Evolutionary conservation across 2,113 vertebrate species (phyloP).

Genomic region (Fulmarus glacialis): DNA sequence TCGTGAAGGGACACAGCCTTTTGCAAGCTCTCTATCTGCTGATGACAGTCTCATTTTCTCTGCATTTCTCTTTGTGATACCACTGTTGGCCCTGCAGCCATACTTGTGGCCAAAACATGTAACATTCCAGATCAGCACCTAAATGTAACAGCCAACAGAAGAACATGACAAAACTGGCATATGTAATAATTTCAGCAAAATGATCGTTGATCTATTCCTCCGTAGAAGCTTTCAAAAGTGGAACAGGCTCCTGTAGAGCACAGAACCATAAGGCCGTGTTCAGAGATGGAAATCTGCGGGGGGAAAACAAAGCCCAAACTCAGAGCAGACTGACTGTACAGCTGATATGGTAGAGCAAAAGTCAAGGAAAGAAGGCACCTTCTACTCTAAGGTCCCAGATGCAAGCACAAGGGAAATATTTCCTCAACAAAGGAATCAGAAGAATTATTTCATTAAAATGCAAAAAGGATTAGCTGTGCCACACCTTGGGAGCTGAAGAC

Average conservation of each 20-base stretch:
- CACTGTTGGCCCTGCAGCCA: neutral
- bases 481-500: neutral
- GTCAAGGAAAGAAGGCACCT: neutral
- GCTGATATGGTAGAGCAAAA: neutral
- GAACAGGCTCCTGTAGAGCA: neutral
- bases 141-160: neutral
- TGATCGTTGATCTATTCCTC: neutral
- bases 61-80: neutral
- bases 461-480: neutral
- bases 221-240: rapidly evolving
- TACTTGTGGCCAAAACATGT: neutral
- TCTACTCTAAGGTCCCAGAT: neutral
- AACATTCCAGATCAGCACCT: neutral
- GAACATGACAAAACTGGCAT: neutral
- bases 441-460: neutral
- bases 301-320: neutral
- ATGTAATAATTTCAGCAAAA: neutral
- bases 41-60: neutral
- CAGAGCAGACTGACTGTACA: neutral
- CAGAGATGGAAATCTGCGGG: neutral
- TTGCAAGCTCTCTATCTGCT: neutral
- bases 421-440: neutral
- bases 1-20: neutral
- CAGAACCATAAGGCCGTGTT: neutral
- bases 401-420: neutral